Base-by-base conservation (phyloP, 2,888 invertebrate genomes). In the Tuberolachnus salignus region DNA sequence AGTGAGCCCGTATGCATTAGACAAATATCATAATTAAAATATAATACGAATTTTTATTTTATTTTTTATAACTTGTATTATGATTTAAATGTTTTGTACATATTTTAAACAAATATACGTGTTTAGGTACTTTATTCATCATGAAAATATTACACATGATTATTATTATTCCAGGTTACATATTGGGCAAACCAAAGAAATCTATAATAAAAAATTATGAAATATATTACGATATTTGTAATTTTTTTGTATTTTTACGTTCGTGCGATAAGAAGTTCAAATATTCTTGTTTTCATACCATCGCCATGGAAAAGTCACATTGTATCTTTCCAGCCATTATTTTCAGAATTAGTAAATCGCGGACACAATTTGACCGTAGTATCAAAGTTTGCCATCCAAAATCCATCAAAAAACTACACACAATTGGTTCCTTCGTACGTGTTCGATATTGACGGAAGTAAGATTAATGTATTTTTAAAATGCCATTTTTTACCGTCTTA, bases 221-320 rank as follows among this genome's bases (percentile, higher is more conserved):
- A 61, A 51, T 21, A 34, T 14, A 34, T 72, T 51, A 21, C 19
- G 34, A 21, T 21, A 72, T 61, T 72, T 19, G 34, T 26, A 10
- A 44, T 61, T 34, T 21, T 63, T 10, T 34, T 49, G 10, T 3
- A 34, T 10, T 34, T 49, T 49, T 61, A 26, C 26, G 61, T 72
- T 21, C 21, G 1, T 16, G 51, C 16, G 44, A 73, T 53, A 53
- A 73, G n/a, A 51, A 34, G 66, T 59, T 46, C 67, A 0, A 78
- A 78, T 42, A 78, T 78, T 13, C 57, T 78, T 11, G 34, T 78
- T 34, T 78, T 78, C 14, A 2, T 46, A 1, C 78, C 78, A 21
- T 78, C 78, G 19, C 78, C 78, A 16, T 78, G 69, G 67, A 78
- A 59, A 67, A 78, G 78, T 78, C 78, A 78, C 21, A 23, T 78